These are phyloP conservation scores for Mionectes olivaceus DNA, from an alignment of 2,797 vertebrate genomes.

Conservation along the genomic window DNA sequence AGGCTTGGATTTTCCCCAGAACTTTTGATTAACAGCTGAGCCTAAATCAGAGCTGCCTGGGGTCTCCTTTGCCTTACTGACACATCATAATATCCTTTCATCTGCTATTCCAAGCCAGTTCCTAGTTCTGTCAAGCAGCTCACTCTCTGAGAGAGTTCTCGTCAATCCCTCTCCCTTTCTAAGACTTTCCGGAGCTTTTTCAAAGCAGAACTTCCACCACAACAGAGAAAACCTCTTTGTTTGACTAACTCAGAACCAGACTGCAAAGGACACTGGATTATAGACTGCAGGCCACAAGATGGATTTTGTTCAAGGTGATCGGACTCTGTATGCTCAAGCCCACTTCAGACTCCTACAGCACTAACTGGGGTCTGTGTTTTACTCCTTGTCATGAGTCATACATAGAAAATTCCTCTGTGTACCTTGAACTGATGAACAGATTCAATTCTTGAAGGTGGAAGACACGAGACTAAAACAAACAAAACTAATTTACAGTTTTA, in stretches of 20 bases:
- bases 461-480: background rate
- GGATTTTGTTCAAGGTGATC: background rate
- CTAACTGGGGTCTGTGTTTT: background rate
- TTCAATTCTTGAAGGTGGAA: background rate
- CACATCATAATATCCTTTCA: conserved; percentile 36
- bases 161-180: background rate
- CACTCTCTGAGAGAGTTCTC: background rate
- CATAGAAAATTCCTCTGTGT: background rate
- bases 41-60: conserved; percentile 47
- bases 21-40: conserved; percentile 58
- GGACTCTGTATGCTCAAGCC: background rate
- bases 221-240: background rate
- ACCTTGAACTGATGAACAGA: background rate
- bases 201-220: background rate
- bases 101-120: conserved; percentile 9
- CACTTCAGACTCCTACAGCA: background rate
- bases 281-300: background rate
- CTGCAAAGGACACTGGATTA: background rate
- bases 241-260: background rate
- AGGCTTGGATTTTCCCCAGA: conserved; percentile 53
- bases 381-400: background rate
- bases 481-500: background rate
- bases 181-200: background rate
- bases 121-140: background rate
- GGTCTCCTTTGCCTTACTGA: conserved; percentile 49